phyloP scores from a whole-genome alignment of 2,113 vertebrate genomes.

The Limanda limanda region DNA sequence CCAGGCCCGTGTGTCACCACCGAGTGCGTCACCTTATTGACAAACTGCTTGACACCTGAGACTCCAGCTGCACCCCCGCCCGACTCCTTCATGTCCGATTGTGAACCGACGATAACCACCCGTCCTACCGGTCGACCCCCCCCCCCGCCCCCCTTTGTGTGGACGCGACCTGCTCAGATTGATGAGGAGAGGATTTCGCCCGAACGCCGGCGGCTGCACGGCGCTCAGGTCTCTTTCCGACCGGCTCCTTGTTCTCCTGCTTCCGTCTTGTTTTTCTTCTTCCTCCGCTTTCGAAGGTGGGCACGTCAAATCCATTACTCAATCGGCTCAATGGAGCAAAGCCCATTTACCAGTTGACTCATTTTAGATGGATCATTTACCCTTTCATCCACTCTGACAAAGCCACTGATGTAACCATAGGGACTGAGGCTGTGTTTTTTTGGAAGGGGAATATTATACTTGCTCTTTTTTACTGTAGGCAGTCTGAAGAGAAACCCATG shows the following conservation, averaged over 20 bases:
- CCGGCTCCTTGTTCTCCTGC: constrained; percentile 24
- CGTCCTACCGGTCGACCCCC: constrained; percentile 35
- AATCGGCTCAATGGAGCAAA: constrained; percentile 73
- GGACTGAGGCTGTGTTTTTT: constrained; percentile 24
- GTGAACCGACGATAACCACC: constrained; percentile 47
- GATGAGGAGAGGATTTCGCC: constrained; percentile 52
- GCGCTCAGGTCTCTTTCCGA: constrained; percentile 43
- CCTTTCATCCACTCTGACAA: constrained; percentile 74
- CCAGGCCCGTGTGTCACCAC: not conserved
- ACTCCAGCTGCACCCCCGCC: not conserved
- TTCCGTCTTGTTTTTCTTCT: constrained; percentile 44
- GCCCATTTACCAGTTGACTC: constrained; percentile 77
- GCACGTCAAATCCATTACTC: constrained; percentile 75
- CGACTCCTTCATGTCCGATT: constrained; percentile 25
- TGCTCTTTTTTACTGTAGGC: constrained; percentile 40
- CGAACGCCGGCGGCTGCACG: constrained; percentile 21
- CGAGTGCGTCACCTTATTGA: constrained; percentile 41
- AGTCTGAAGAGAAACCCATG: constrained; percentile 19
- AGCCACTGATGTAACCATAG: constrained; percentile 61
- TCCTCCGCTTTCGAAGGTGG: constrained; percentile 66
- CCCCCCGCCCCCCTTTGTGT: constrained; percentile 28
- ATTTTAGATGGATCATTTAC: constrained; percentile 77
- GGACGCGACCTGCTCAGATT: constrained; percentile 59
- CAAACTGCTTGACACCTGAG: constrained; percentile 46
- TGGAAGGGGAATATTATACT: constrained; percentile 5